Evolutionary conservation across 23 tunicate genomes (phyloP).

Genomic region (Styela plicata): DNA sequence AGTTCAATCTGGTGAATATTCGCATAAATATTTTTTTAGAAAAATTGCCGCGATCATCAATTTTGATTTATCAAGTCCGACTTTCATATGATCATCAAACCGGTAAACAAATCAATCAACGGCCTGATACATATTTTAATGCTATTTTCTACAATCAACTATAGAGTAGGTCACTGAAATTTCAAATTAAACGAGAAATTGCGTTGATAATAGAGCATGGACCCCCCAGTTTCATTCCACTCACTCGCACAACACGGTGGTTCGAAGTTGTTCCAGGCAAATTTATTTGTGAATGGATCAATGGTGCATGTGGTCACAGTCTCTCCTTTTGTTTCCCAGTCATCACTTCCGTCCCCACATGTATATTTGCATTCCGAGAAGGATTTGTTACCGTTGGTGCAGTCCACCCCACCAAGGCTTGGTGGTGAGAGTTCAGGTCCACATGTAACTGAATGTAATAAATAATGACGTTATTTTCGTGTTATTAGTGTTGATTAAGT

Average conservation of each 20-base stretch:
- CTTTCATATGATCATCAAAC: no score
- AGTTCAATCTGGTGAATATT: no score
- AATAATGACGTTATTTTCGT: background rate
- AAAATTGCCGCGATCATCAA: no score
- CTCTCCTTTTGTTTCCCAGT: slow-evolving; percentile 61
- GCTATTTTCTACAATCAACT: no score
- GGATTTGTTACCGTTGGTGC: slow-evolving; percentile 43
- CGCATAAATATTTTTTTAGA: no score
- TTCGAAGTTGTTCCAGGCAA: slow-evolving; percentile 50
- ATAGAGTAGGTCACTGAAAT: no score
- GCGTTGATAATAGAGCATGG: no score
- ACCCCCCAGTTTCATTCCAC: no score
- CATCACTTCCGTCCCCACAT: slow-evolving; percentile 52
- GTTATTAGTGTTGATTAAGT: background rate
- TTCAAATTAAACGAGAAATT: no score
- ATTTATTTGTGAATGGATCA: slow-evolving; percentile 24
- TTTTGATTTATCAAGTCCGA: no score
- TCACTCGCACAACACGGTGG: slow-evolving; percentile 89
- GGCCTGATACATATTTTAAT: no score
- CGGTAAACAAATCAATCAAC: no score
- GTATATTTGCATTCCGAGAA: slow-evolving; percentile 57
- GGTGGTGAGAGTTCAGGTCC: slow-evolving; percentile 24
- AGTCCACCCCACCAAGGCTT: slow-evolving; percentile 31
- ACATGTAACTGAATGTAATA: slow-evolving; percentile 44
- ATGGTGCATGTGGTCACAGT: slow-evolving; percentile 34